Evolutionary conservation across 2,888 invertebrate genomes (phyloP).

Genomic region (Mechanitis mazaeus): DNA sequence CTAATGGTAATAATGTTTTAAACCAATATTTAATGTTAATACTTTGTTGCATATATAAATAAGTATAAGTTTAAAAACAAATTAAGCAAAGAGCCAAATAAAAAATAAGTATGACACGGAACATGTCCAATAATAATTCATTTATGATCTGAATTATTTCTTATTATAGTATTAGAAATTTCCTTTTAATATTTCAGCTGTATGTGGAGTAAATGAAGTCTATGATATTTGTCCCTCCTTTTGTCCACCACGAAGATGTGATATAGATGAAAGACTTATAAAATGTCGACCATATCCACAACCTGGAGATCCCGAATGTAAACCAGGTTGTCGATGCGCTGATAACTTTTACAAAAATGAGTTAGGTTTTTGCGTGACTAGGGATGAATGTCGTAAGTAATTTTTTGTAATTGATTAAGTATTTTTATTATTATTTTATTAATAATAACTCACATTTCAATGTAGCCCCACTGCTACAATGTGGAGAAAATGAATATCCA

Average conservation of each 20-base stretch:
- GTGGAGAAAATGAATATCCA: conserved; percentile 8
- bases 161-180: neutral
- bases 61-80: too few relatives aligned
- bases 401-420: too few relatives aligned
- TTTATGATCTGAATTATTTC: too few relatives aligned
- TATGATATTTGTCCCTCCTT: conserved; percentile 18
- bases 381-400: conserved; percentile 16
- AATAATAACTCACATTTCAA: neutral
- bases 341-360: conserved; percentile 10
- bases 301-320: conserved; percentile 15
- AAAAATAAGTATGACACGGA: too few relatives aligned
- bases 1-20: too few relatives aligned
- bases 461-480: neutral
- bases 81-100: too few relatives aligned
- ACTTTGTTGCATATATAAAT: too few relatives aligned
- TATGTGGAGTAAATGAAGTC: conserved; percentile 16
- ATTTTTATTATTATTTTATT: too few relatives aligned
- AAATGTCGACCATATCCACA: conserved; percentile 19
- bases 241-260: conserved; percentile 34
- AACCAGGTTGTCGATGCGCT: conserved; percentile 20
- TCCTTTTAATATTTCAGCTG: conserved; percentile 1
- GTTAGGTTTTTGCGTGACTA: conserved; percentile 13
- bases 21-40: too few relatives aligned
- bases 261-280: conserved; percentile 26
- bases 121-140: too few relatives aligned